Evolutionary conservation across 2,113 vertebrate species (phyloP).

Genomic region (Phrynosoma blainvillii): DNA sequence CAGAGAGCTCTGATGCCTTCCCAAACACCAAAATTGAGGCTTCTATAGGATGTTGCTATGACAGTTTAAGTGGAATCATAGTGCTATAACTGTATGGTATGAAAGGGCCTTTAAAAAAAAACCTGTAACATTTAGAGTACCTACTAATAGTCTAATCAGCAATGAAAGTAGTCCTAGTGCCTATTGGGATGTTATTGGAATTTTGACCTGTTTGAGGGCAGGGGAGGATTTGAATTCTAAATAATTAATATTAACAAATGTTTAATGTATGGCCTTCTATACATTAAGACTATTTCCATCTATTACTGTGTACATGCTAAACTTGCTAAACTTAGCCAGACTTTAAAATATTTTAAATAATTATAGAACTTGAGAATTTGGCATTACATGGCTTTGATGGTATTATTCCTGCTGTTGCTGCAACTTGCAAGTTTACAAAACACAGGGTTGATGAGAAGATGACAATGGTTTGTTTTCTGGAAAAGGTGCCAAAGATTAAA

Average conservation of each 20-base stretch:
- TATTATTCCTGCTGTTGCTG: background rate
- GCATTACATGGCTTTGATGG: background rate
- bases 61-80: no score
- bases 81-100: no score
- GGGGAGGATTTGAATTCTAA: background rate
- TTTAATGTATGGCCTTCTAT: background rate
- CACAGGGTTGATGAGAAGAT: background rate
- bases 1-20: no score
- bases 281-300: background rate
- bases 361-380: background rate
- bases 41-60: no score
- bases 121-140: no score
- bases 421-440: background rate
- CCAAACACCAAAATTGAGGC: no score
- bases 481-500: constrained; percentile 56
- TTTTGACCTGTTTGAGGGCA: background rate
- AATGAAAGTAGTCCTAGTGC: background rate
- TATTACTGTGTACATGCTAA: background rate
- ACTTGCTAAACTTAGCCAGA: background rate
- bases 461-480: constrained; percentile 26
- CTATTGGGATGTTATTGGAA: background rate
- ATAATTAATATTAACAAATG: background rate
- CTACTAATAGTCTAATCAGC: background rate
- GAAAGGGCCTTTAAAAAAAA: no score
- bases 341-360: background rate